Percentiles rank a stretch among this genome's conserved stretches.
Evolutionary conservation across 1,140 invertebrate species (phyloP).

Genomic region (Drosophila rhopaloa): DNA sequence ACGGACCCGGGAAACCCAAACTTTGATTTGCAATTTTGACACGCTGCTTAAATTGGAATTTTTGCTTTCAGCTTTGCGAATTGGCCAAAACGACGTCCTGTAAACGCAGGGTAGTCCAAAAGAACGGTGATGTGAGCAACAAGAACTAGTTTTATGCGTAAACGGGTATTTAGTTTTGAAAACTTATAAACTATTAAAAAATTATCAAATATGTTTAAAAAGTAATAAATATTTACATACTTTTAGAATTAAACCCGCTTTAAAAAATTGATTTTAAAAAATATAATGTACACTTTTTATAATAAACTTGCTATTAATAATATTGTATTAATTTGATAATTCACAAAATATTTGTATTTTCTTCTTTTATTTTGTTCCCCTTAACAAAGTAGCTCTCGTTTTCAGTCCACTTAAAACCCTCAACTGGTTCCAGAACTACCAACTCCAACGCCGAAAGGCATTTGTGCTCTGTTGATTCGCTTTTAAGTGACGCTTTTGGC

Average conservation of each 20-base stretch:
- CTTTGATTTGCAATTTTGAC: conserved; percentile 77
- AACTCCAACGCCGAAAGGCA: conserved; percentile 41
- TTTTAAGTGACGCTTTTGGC: conserved; percentile 61
- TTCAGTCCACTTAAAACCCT: not conserved
- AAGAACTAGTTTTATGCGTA: conserved; percentile 8
- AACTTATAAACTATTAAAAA: too few species aligned
- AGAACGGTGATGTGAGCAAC: conserved; percentile 8
- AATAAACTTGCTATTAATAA: too few species aligned
- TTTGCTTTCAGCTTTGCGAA: conserved; percentile 46
- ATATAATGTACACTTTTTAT: too few species aligned
- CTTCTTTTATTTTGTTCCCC: too few species aligned
- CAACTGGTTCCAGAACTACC: conserved; percentile 3
- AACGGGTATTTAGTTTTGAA: too few species aligned
- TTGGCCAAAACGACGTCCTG: conserved; percentile 23
- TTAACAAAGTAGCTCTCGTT: too few species aligned
- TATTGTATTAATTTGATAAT: too few species aligned
- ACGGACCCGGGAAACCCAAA: conserved; percentile 52
- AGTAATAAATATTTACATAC: too few species aligned
- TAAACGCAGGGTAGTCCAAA: conserved; percentile 7
- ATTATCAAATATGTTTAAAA: too few species aligned
- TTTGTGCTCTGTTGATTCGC: conserved; percentile 56
- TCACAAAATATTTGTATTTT: too few species aligned
- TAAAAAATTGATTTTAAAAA: too few species aligned
- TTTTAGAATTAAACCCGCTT: too few species aligned
- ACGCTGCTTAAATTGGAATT: conserved; percentile 75